phyloP scores from a whole-genome alignment of 2,888 invertebrate species.

The Junonia oenone region DNA sequence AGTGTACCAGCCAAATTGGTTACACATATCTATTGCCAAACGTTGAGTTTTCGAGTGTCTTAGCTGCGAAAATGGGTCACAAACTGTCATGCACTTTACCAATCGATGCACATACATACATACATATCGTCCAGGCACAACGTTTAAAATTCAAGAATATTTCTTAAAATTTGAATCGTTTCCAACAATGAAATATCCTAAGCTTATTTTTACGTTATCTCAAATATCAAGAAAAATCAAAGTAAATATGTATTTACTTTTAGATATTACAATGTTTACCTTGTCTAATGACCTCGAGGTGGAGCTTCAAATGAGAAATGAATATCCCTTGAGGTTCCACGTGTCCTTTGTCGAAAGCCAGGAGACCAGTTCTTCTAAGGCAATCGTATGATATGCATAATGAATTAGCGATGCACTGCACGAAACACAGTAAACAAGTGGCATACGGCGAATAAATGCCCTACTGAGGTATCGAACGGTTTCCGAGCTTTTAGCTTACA shows the following conservation, averaged over 20 bases:
- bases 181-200: background rate
- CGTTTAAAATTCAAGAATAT: background rate
- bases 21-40: slow-evolving; percentile 57
- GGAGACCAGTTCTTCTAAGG: slow-evolving; percentile 36
- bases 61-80: slow-evolving; percentile 72
- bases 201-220: background rate
- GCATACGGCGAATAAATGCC: slow-evolving; percentile 13
- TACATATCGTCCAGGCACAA: slow-evolving; percentile 1
- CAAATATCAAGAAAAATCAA: background rate
- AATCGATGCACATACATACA: slow-evolving; percentile 52
- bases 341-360: slow-evolving; percentile 37
- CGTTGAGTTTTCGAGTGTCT: slow-evolving; percentile 56
- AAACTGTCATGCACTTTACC: slow-evolving; percentile 56
- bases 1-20: slow-evolving; percentile 47
- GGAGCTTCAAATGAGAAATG: slow-evolving; percentile 41
- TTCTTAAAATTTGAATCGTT: background rate
- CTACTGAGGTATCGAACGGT: slow-evolving; percentile 22
- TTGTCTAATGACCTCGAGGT: slow-evolving; percentile 59
- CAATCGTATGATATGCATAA: slow-evolving; percentile 11
- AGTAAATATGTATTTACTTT: slow-evolving; percentile 28
- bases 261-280: slow-evolving; percentile 52
- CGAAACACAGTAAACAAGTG: slow-evolving; percentile 20
- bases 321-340: slow-evolving; percentile 47
- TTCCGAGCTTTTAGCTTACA: slow-evolving; percentile 13
- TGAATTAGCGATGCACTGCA: slow-evolving; percentile 23